phyloP scores from a whole-genome alignment of 2,888 invertebrate genomes.

The Ophioninae sp. region DNA sequence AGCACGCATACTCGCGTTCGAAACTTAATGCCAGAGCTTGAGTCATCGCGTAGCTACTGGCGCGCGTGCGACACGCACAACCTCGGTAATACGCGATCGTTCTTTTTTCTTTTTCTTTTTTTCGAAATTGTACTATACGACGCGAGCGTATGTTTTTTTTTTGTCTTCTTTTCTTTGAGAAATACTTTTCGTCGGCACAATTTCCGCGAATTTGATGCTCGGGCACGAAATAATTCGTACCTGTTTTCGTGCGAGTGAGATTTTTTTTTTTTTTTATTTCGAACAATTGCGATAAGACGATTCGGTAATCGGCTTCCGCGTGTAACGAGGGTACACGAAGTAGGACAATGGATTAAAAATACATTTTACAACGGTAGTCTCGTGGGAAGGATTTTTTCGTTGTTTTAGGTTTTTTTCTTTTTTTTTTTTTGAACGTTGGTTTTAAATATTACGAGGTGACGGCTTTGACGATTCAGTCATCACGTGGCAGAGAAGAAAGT shows the following conservation, averaged over 20 bases:
- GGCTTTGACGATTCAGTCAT: background rate
- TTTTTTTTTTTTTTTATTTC: background rate
- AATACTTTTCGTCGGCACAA: background rate
- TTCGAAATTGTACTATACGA: conserved; percentile 5
- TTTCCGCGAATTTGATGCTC: background rate
- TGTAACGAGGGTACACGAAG: background rate
- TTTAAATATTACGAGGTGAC: background rate
- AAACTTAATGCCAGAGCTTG: conserved; percentile 53
- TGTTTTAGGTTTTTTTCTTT: too few species aligned
- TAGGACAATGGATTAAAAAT: background rate
- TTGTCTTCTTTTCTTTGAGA: background rate
- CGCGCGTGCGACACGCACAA: conserved; percentile 58
- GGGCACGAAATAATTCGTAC: background rate
- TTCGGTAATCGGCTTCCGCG: background rate
- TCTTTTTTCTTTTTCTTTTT: conserved; percentile 1
- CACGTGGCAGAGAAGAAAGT: background rate
- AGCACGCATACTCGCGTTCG: conserved; percentile 7
- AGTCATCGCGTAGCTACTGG: conserved; percentile 51
- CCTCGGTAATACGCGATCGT: conserved; percentile 36
- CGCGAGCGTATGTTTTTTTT: background rate
- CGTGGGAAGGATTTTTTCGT: background rate
- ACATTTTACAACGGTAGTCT: background rate
- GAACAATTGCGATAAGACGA: conserved; percentile 11
- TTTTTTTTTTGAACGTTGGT: background rate
- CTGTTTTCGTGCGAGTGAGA: too few species aligned